Percentiles rank a stretch among this genome's conserved stretches.
phyloP scores from a whole-genome alignment of 2,113 vertebrate species.

The Pristiophorus japonicus region DNA sequence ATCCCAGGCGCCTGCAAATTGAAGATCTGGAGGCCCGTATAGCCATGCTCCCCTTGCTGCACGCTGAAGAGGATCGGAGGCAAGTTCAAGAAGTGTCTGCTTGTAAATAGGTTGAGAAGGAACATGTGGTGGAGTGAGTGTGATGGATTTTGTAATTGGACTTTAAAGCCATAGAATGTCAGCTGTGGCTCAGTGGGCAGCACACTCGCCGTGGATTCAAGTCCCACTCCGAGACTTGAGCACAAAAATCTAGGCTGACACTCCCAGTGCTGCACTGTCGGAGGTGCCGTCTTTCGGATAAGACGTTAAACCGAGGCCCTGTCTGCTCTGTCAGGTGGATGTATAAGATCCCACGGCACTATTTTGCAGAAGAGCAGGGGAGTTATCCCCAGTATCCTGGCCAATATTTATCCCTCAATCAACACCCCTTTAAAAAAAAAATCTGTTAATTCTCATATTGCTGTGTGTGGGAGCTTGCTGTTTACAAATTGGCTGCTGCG shows the following conservation, averaged over 20 bases:
- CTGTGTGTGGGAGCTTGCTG: no score
- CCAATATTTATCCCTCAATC: no score
- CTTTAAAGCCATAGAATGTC: background rate
- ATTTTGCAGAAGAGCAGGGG: no score
- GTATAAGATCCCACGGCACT: no score
- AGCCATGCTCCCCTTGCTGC: slow-evolving; percentile 74
- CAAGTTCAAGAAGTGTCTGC: slow-evolving; percentile 40
- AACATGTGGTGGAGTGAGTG: no score
- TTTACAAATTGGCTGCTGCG: no score
- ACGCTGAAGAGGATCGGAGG: slow-evolving; percentile 79
- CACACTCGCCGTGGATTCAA: background rate
- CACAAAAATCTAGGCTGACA: background rate
- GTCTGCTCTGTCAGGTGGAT: no score
- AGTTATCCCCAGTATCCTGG: no score
- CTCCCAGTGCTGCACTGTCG: no score
- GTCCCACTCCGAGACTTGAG: background rate
- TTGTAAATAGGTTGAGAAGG: background rate
- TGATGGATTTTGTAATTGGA: background rate
- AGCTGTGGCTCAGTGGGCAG: no score
- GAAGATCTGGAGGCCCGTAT: slow-evolving; percentile 81
- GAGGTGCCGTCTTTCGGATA: background rate
- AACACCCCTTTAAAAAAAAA: no score
- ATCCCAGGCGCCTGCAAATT: slow-evolving; percentile 68
- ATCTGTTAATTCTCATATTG: no score
- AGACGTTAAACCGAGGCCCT: background rate